These are phyloP conservation scores for Pyrgilauda ruficollis DNA, from an alignment of 2,113 vertebrate species.

Conservation along the genomic window DNA sequence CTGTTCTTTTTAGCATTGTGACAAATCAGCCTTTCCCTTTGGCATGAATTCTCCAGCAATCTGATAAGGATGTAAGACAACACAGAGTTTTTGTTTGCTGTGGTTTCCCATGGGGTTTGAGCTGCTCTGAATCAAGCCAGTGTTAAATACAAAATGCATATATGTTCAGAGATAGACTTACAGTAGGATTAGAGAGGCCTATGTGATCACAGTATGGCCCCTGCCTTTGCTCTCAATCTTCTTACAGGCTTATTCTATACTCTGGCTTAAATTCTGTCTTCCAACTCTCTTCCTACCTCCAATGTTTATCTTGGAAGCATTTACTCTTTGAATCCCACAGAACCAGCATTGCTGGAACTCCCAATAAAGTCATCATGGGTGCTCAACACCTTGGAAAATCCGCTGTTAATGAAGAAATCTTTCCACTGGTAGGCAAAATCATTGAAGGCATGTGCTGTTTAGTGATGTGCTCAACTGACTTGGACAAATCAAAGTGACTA, in stretches of 20 bases:
- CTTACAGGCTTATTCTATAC: background rate
- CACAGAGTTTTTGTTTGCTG: background rate
- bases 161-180: background rate
- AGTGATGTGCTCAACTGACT: background rate
- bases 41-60: background rate
- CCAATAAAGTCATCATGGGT: background rate
- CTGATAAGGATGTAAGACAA: background rate
- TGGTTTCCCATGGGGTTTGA: background rate
- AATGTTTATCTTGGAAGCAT: background rate
- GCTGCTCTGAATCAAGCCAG: background rate
- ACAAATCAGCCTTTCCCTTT: background rate
- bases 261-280: background rate
- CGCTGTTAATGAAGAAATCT: background rate
- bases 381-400: background rate
- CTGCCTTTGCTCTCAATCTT: background rate
- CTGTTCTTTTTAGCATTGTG: background rate
- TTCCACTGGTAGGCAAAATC: background rate
- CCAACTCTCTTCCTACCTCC: background rate
- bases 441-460: background rate
- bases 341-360: background rate
- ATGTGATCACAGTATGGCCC: background rate
- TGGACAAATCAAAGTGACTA: background rate
- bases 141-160: background rate
- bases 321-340: background rate
- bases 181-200: background rate